phyloP scores from a whole-genome alignment of 1,140 invertebrate species.

The Magallana ariakensis region DNA sequence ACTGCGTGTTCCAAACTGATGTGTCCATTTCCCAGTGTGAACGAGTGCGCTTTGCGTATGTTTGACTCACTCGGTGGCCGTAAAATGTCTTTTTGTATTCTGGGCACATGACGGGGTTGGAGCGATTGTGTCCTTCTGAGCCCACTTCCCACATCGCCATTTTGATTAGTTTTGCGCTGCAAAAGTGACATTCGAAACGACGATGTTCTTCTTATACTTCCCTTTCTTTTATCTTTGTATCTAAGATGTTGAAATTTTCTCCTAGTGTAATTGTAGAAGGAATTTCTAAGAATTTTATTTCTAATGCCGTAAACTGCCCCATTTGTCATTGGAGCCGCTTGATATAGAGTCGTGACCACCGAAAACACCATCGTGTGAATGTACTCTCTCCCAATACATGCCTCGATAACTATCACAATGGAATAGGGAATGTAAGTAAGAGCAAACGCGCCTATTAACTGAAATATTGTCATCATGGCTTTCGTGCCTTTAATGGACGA shows the following conservation, averaged over 20 bases:
- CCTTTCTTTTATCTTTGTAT: slow-evolving; percentile 63
- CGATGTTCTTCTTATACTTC: slow-evolving; percentile 64
- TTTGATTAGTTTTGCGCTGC: slow-evolving; percentile 54
- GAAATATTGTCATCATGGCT: slow-evolving; percentile 72
- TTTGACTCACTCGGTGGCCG: slow-evolving; percentile 37
- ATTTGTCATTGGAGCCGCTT: slow-evolving; percentile 69
- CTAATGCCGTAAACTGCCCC: slow-evolving; percentile 71
- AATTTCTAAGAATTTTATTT: slow-evolving; percentile 70
- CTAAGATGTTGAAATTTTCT: slow-evolving; percentile 64
- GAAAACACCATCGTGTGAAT: slow-evolving; percentile 58
- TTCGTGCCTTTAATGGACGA: slow-evolving; percentile 69
- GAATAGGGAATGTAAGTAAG: slow-evolving; percentile 71
- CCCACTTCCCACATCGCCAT: slow-evolving; percentile 40
- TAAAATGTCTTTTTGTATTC: not conserved
- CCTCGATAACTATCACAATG: slow-evolving; percentile 63
- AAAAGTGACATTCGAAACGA: slow-evolving; percentile 56
- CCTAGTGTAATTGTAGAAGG: slow-evolving; percentile 66
- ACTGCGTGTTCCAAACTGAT: not conserved
- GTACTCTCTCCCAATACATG: slow-evolving; percentile 46
- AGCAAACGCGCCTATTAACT: slow-evolving; percentile 71
- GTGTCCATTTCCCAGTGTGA: slow-evolving; percentile 46
- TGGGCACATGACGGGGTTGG: slow-evolving; percentile 45
- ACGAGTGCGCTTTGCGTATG: slow-evolving; percentile 50
- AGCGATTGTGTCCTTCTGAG: slow-evolving; percentile 55
- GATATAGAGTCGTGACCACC: slow-evolving; percentile 68